phyloP scores from a whole-genome alignment of 2,113 vertebrate genomes.

The Eretmochelys imbricata region DNA sequence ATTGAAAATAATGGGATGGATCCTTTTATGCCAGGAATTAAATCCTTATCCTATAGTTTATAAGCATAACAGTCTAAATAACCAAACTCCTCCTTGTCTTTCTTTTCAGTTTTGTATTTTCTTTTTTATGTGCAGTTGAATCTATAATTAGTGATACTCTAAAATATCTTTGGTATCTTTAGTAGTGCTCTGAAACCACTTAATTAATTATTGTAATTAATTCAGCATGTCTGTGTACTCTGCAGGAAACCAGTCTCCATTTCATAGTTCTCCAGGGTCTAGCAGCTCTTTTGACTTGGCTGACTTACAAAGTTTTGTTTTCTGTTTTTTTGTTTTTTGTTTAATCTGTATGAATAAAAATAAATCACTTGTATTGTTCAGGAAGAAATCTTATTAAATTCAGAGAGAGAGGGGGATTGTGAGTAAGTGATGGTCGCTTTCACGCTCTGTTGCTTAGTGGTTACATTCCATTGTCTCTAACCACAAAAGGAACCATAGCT shows the following conservation, averaged over 20 bases:
- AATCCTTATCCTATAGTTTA: not conserved
- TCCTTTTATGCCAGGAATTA: not conserved
- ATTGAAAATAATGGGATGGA: fast-evolving
- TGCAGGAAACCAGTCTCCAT: not conserved
- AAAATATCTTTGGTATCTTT: not conserved
- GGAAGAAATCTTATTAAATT: not conserved
- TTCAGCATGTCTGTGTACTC: not conserved
- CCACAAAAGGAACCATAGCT: not conserved
- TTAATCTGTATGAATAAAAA: not conserved
- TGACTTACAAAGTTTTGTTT: not conserved
- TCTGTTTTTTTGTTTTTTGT: not conserved
- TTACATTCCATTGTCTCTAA: not conserved
- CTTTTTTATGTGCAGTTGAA: not conserved
- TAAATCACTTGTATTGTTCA: not conserved
- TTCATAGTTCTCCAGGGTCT: not conserved
- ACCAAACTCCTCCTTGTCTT: not conserved
- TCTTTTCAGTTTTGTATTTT: not conserved
- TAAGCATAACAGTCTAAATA: not conserved
- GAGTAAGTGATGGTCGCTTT: not conserved
- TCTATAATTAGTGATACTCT: not conserved
- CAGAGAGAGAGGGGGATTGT: not conserved
- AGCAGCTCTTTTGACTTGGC: not conserved
- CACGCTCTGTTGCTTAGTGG: not conserved
- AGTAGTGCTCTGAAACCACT: not conserved
- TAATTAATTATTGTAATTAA: not conserved